Evolutionary conservation across 2,888 invertebrate genomes (phyloP), one percentile per base, ranked within the genome.

Genomic region (Orgyia antiqua): DNA sequence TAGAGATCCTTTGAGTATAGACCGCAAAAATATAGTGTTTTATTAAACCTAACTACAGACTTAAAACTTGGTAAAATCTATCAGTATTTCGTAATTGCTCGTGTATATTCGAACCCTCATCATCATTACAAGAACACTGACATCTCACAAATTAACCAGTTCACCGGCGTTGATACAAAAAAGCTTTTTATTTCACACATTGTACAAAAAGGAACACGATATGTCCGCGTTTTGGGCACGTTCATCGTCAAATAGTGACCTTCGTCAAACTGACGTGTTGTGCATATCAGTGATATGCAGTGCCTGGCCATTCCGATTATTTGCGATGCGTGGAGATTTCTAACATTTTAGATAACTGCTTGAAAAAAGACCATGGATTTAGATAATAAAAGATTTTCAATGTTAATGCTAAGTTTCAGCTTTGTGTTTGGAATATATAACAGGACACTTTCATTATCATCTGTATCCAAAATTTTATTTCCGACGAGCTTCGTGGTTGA

Each of bases 261-360:
- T 79, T 83, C 83, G 79, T 84, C 84, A 84, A 68, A 67, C 61
- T 80, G 83, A 83, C 83, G 76, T 69, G 70, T 79, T 78, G 65
- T 58, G 63, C 76, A 69, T 79, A 80, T 80, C 76, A 65, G 60
- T 61, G 64, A 66, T 66, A 57, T 71, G 71, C 79, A 74, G 70
- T 67, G 60, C 58, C 55, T 55, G 47, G 24, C 42, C 63, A 56
- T 39, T 56, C 51, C n/a, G n/a, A n/a, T n/a, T n/a, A n/a, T n/a
- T n/a, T n/a, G n/a, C n/a, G n/a, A n/a, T n/a, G n/a, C n/a, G 60
- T 67, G 64, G 3, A 36, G 40, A 33, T 50, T 51, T 53, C 54
- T 45, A 47, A 50, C 42, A 49, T 39, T 43, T 36, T 39, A 26
- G 29, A 31, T 20, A 20, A 4, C n/a, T 9, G 33, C 10, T 10